Conservation (phyloP, 2,113 vertebrate species). For the Hippopotamus amphibius region DNA sequence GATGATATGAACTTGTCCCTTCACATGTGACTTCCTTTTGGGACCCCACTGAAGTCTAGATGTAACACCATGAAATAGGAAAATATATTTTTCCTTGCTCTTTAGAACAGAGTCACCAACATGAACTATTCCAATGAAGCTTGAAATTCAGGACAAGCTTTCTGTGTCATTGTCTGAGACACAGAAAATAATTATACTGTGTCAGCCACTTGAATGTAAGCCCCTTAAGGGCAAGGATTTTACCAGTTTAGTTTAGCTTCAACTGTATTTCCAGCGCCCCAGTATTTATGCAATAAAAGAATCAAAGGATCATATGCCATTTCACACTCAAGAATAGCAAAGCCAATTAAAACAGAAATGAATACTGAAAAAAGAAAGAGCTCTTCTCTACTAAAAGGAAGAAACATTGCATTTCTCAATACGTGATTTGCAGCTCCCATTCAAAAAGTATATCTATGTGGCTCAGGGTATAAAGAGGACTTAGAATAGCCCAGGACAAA, state of each 20-base stretch:
- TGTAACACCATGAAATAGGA: background rate
- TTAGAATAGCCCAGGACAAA: background rate
- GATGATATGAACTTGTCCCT: background rate
- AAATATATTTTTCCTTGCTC: background rate
- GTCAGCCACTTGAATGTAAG: background rate
- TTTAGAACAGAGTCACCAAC: background rate
- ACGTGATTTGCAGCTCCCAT: background rate
- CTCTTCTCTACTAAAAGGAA: background rate
- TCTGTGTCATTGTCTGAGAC: background rate
- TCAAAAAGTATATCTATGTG: background rate
- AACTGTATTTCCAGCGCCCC: background rate
- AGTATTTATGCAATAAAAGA: background rate
- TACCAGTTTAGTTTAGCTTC: background rate
- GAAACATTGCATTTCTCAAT: background rate
- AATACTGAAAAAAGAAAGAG: background rate
- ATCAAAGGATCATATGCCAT: background rate
- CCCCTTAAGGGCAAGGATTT: background rate
- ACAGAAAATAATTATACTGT: background rate
- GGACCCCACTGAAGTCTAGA: background rate
- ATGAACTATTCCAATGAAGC: background rate
- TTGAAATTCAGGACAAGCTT: background rate
- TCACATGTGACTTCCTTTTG: background rate
- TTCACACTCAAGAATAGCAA: background rate
- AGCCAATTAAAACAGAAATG: slow-evolving; percentile 10
- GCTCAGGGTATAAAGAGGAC: background rate